Conservation (phyloP, 2,888 invertebrate genomes). For the Phorcus lineatus region DNA sequence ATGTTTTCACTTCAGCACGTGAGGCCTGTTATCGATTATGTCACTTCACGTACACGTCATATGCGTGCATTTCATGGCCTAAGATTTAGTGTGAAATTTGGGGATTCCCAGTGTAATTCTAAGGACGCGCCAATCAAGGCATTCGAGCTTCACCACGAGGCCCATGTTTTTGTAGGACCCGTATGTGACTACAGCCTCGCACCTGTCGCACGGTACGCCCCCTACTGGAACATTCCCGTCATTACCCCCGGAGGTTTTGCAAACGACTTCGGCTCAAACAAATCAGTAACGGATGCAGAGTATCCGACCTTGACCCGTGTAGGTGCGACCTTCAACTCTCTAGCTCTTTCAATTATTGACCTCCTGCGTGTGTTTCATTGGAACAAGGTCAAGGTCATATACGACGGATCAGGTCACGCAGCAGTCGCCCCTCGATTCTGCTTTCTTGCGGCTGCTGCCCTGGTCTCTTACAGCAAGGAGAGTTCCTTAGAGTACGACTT, state of each 20-base stretch:
- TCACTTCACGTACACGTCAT: conserved; percentile 40
- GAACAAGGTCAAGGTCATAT: conserved; percentile 80
- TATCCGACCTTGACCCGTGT: conserved; percentile 57
- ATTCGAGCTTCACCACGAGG: conserved; percentile 58
- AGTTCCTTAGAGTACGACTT: conserved; percentile 42
- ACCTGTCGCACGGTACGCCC: conserved; percentile 90
- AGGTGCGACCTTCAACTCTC: conserved; percentile 54
- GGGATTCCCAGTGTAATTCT: conserved; percentile 63
- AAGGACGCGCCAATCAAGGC: conserved; percentile 64
- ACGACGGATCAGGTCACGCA: conserved; percentile 84
- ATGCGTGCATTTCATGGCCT: conserved; percentile 1
- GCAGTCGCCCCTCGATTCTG: conserved; percentile 84
- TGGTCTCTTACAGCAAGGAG: conserved; percentile 79
- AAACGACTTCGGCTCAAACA: conserved; percentile 65
- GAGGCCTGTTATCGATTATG: conserved; percentile 55
- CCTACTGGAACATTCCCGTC: conserved; percentile 93
- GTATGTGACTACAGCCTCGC: conserved; percentile 83
- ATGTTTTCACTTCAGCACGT: conserved; percentile 56
- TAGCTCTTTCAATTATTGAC: conserved; percentile 41
- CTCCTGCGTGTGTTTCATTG: conserved; percentile 43
- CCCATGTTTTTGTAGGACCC: conserved; percentile 68
- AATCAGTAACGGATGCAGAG: conserved; percentile 39
- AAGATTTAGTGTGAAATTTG: conserved; percentile 43
- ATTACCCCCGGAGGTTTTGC: conserved; percentile 80
- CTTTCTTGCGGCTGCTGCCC: conserved; percentile 84